These are phyloP conservation scores for Patella ulyssiponensis DNA, from an alignment of 2,888 invertebrate genomes.

Conservation along the genomic window DNA sequence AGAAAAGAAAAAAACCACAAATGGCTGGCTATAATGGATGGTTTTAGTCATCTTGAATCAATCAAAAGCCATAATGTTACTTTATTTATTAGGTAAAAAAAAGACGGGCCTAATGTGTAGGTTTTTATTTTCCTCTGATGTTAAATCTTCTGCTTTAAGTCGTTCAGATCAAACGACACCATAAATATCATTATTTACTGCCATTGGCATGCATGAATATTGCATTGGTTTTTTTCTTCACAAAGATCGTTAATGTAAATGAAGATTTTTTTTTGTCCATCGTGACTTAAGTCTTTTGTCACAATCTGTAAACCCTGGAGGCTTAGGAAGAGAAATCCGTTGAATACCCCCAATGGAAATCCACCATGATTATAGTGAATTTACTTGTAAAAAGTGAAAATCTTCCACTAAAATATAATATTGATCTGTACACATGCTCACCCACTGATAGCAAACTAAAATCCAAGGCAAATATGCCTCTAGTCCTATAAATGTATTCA, in stretches of 20 bases:
- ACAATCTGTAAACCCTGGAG: too few species aligned
- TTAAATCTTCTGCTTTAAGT: neutral
- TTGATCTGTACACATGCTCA: neutral
- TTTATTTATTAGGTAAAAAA: neutral
- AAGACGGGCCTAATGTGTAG: neutral
- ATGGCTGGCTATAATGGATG: neutral
- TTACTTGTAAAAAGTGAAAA: neutral
- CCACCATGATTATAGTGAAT: neutral
- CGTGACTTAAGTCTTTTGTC: too few species aligned
- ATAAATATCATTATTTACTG: neutral
- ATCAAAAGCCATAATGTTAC: neutral
- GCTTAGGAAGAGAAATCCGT: neutral
- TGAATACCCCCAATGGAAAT: neutral
- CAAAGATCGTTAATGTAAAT: neutral
- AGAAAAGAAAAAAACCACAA: neutral
- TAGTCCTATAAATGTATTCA: slow-evolving; percentile 29
- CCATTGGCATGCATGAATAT: slow-evolving; percentile 1
- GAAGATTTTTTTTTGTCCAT: neutral
- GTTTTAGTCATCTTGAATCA: neutral
- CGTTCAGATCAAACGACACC: neutral
- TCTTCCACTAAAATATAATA: neutral
- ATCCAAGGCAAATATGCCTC: slow-evolving; percentile 14
- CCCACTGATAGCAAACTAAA: neutral
- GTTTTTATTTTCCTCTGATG: neutral
- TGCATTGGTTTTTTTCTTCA: neutral